A percentile compares a stretch with the other conserved stretches of the same genome.
phyloP scores from a whole-genome alignment of 1,140 invertebrate genomes.

The Drosophila nasuta region DNA sequence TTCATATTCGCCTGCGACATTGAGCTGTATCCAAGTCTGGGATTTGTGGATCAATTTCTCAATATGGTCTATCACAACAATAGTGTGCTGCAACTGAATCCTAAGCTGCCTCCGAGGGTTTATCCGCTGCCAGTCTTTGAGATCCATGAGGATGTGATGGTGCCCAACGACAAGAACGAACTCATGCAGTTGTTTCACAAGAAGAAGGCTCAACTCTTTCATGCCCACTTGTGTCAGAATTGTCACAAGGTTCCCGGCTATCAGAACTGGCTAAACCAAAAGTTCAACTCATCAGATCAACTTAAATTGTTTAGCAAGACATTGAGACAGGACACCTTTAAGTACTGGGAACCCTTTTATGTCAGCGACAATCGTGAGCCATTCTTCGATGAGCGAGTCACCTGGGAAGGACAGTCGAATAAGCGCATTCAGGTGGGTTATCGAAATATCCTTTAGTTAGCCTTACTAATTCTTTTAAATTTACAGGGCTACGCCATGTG shows the following conservation, averaged over 20 bases:
- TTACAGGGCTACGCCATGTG: conserved; percentile 84
- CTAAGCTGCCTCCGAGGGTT: conserved; percentile 42
- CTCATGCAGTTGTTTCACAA: conserved; percentile 90
- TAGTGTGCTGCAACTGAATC: conserved; percentile 83
- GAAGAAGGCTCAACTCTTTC: conserved; percentile 93
- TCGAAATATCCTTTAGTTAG: neutral
- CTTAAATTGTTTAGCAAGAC: conserved; percentile 92
- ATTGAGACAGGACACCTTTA: conserved; percentile 89
- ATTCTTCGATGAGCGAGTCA: conserved; percentile 93
- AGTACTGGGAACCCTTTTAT: conserved; percentile 95
- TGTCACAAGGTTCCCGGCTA: conserved; percentile 94
- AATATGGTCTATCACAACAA: conserved; percentile 91
- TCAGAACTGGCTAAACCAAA: conserved; percentile 90
- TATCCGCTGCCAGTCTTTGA: conserved; percentile 78
- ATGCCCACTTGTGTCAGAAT: conserved; percentile 93
- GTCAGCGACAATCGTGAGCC: conserved; percentile 94
- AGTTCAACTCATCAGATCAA: conserved; percentile 85
- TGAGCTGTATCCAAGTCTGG: conserved; percentile 93
- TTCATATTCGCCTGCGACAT: conserved; percentile 95
- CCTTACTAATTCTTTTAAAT: neutral
- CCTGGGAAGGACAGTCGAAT: conserved; percentile 95
- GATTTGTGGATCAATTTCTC: conserved; percentile 90
- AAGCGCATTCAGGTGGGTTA: conserved; percentile 94
- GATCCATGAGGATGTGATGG: conserved; percentile 57
- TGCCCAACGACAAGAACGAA: conserved; percentile 90